Percentiles rank a stretch among this genome's conserved stretches.
Conservation (phyloP, 2,888 invertebrate genomes). For the Frankliniella intonsa region DNA sequence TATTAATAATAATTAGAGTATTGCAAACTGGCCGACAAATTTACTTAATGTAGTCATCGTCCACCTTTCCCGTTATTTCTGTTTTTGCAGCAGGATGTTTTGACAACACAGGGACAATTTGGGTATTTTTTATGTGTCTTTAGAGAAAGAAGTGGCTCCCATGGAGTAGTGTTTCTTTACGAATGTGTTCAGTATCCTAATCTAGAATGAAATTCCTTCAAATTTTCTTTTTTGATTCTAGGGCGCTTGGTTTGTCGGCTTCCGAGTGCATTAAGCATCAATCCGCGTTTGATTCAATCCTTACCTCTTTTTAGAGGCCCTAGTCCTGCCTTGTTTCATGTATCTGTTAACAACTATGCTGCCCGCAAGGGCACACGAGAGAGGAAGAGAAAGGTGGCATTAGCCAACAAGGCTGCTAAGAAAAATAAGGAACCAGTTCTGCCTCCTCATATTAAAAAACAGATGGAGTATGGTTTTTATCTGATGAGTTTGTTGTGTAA, state of each 20-base stretch:
- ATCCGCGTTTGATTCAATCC: background rate
- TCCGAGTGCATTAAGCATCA: background rate
- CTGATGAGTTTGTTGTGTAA: background rate
- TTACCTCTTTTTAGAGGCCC: background rate
- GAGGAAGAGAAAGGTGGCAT: conserved; percentile 49
- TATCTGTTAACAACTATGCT: conserved; percentile 53
- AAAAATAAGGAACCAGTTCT: conserved; percentile 68
- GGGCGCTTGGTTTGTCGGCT: background rate
- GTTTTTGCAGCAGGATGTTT: background rate
- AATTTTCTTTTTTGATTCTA: background rate
- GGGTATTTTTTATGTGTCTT: background rate
- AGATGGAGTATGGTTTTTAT: background rate
- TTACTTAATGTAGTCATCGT: background rate
- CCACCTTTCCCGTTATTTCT: background rate
- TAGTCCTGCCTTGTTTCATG: background rate
- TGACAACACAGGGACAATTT: background rate
- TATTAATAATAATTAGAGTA: background rate
- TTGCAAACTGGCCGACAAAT: background rate
- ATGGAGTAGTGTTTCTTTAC: background rate
- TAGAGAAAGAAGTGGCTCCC: background rate
- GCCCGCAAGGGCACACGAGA: conserved; percentile 80
- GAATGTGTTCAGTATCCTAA: background rate
- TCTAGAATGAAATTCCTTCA: background rate
- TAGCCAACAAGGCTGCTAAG: background rate
- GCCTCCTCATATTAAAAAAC: conserved; percentile 50